Conservation (phyloP, 2,113 vertebrate species). For the Hydrolagus affinis region DNA sequence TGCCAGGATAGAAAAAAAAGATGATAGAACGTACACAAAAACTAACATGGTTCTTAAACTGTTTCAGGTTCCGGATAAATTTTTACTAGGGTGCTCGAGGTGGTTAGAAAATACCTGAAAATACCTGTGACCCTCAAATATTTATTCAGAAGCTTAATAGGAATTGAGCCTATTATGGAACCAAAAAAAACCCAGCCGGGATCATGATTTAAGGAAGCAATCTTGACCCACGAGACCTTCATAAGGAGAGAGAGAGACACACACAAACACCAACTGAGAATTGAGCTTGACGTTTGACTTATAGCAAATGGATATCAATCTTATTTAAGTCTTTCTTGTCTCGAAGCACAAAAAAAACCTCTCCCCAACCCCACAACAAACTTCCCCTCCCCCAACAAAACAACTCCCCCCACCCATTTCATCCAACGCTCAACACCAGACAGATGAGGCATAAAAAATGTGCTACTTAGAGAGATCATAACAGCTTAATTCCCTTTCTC, state of each 20-base stretch:
- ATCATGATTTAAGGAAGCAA: conserved; percentile 72
- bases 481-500: no score
- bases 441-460: no score
- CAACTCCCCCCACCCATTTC: no score
- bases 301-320: conserved; percentile 61
- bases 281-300: conserved; percentile 52
- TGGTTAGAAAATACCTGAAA: conserved; percentile 94
- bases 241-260: conserved; percentile 55
- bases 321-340: conserved; percentile 76
- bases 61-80: conserved; percentile 97
- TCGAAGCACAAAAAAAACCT: conserved; percentile 53
- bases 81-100: conserved; percentile 85
- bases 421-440: no score
- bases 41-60: conserved; percentile 83
- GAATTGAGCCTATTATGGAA: conserved; percentile 74
- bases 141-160: conserved; percentile 85
- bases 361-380: conserved; percentile 63
- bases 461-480: no score
- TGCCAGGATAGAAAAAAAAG: not conserved
- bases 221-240: conserved; percentile 56
- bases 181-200: conserved; percentile 57
- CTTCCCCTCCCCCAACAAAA: conserved; percentile 69
- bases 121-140: conserved; percentile 86
- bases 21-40: conserved; percentile 45
- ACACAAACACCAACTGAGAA: conserved; percentile 75